These are phyloP conservation scores for Arizona elegans DNA, from an alignment of 2,113 vertebrate species.

Conservation along the genomic window DNA sequence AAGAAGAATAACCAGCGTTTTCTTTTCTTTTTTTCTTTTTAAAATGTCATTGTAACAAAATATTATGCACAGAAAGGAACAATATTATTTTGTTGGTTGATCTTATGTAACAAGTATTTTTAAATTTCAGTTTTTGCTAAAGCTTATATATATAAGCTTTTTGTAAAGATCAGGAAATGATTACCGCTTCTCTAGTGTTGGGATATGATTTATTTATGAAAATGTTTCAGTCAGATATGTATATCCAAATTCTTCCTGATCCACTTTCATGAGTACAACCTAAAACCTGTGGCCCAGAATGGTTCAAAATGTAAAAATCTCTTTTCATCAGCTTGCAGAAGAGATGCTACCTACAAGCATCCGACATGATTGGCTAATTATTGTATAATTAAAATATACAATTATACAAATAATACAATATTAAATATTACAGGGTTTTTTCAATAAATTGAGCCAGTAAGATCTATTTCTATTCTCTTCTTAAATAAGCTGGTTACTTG, in stretches of 20 bases:
- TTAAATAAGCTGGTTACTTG: not conserved
- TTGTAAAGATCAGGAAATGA: too few species aligned
- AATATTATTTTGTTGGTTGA: not conserved
- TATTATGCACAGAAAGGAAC: not conserved
- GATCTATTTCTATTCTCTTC: not conserved
- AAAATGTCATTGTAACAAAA: not conserved
- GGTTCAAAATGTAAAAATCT: not conserved
- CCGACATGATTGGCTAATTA: not conserved
- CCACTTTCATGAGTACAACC: not conserved
- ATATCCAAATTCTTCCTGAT: not conserved
- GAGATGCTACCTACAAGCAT: not conserved
- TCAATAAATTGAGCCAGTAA: not conserved
- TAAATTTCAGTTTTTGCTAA: not conserved
- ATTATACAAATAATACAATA: too few species aligned
- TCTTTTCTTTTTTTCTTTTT: not conserved
- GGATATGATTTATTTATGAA: not conserved
- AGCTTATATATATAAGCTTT: too few species aligned
- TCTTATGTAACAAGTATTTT: not conserved
- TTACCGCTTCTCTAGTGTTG: too few species aligned
- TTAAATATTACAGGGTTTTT: not conserved
- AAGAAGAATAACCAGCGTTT: not conserved
- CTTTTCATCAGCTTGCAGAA: not conserved
- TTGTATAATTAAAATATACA: too few species aligned
- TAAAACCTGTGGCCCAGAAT: not conserved
- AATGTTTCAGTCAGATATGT: too few species aligned